Conservation (phyloP, 2,888 invertebrate species). For the Ernsta delagoae region DNA sequence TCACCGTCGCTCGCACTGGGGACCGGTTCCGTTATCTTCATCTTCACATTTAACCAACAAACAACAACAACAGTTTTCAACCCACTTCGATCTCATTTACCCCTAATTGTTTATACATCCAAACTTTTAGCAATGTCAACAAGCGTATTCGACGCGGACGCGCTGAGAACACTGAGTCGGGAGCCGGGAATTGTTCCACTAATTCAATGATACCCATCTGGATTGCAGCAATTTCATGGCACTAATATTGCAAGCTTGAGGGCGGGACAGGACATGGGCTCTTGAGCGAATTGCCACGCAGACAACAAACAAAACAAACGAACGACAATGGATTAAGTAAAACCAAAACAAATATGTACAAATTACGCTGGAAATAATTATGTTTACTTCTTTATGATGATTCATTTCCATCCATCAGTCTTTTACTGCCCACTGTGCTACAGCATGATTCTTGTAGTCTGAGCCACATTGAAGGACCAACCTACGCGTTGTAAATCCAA, state of each 20-base stretch:
- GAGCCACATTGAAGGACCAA: too few species aligned
- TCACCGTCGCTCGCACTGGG: slow-evolving; percentile 7
- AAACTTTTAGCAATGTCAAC: slow-evolving; percentile 27
- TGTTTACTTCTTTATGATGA: neutral
- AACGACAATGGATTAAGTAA: too few species aligned
- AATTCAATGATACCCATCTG: slow-evolving; percentile 69
- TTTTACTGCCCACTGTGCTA: too few species aligned
- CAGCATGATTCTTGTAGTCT: too few species aligned
- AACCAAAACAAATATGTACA: neutral
- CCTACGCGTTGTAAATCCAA: too few species aligned
- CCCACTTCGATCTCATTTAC: neutral
- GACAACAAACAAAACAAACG: neutral
- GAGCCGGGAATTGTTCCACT: slow-evolving; percentile 65
- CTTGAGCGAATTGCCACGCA: slow-evolving; percentile 63
- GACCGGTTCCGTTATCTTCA: slow-evolving; percentile 30
- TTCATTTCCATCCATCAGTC: neutral
- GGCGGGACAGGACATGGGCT: slow-evolving; percentile 72
- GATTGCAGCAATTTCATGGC: slow-evolving; percentile 76
- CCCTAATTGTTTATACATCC: neutral
- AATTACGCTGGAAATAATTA: neutral
- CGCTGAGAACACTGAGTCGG: slow-evolving; percentile 51
- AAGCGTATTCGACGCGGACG: slow-evolving; percentile 56
- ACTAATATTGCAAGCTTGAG: slow-evolving; percentile 70
- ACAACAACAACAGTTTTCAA: neutral
- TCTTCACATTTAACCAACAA: slow-evolving; percentile 6